Evolutionary conservation across 1,140 invertebrate species (phyloP).

Genomic region (Eurosta solidaginis): DNA sequence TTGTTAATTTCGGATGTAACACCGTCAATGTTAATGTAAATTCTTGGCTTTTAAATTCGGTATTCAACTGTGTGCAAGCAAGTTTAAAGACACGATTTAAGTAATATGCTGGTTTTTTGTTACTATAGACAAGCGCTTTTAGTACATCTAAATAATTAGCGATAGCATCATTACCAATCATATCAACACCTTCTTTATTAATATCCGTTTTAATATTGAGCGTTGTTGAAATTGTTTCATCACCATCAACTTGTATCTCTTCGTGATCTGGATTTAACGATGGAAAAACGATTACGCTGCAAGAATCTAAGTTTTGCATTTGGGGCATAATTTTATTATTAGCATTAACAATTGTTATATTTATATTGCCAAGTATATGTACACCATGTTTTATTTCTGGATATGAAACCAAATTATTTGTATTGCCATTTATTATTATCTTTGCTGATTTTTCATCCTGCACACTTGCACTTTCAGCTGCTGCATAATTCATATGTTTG

Average conservation of each 20-base stretch:
- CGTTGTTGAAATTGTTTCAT: constrained; percentile 52
- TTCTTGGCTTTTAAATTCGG: constrained; percentile 91
- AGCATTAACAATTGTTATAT: constrained; percentile 39
- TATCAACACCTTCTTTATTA: constrained; percentile 77
- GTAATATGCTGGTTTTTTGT: constrained; percentile 92
- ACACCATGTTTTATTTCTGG: constrained; percentile 57
- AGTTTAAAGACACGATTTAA: constrained; percentile 93
- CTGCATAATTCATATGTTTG: neutral
- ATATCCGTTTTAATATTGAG: constrained; percentile 58
- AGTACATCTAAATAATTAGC: constrained; percentile 79
- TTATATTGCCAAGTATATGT: constrained; percentile 51
- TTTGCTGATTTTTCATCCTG: constrained; percentile 16
- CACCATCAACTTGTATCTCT: constrained; percentile 62
- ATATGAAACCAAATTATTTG: constrained; percentile 57
- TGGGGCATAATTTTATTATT: constrained; percentile 43
- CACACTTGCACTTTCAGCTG: neutral
- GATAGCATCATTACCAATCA: constrained; percentile 81
- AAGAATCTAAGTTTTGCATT: constrained; percentile 79
- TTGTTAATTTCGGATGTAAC: constrained; percentile 70
- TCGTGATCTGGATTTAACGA: constrained; percentile 94
- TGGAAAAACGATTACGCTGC: constrained; percentile 89
- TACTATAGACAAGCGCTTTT: constrained; percentile 89
- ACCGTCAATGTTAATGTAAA: constrained; percentile 79
- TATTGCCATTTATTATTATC: constrained; percentile 40
- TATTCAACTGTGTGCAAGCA: constrained; percentile 90